phyloP scores from a whole-genome alignment of 2,797 vertebrate genomes.

The Sebastiscus albofasciatus region DNA sequence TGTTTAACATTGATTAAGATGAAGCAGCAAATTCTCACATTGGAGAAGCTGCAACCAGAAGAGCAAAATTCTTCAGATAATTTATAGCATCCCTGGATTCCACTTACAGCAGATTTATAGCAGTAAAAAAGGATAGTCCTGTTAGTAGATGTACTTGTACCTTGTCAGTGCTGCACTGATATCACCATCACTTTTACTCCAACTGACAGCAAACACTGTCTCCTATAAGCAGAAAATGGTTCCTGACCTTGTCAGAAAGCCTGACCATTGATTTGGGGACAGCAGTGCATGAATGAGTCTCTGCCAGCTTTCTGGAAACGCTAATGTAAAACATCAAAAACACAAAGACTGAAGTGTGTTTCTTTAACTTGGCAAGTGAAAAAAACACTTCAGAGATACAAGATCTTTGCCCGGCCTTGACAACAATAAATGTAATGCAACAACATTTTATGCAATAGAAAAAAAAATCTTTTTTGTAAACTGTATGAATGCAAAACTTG shows the following conservation, averaged over 20 bases:
- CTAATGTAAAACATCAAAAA: conserved; percentile 30
- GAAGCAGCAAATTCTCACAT: not conserved
- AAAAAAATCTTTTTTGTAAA: conserved; percentile 17
- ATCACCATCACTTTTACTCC: conserved; percentile 31
- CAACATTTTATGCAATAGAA: not conserved
- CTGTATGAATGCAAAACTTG: not conserved
- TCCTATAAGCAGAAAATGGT: conserved; percentile 44
- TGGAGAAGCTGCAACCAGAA: not conserved
- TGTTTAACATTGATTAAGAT: not conserved
- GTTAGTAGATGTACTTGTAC: conserved; percentile 18
- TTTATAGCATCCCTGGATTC: not conserved
- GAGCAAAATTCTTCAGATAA: not conserved
- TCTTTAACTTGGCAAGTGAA: not conserved
- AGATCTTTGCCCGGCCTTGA: not conserved
- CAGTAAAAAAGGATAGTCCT: not conserved
- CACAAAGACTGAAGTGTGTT: not conserved
- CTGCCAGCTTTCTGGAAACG: conserved; percentile 23
- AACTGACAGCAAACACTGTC: conserved; percentile 49
- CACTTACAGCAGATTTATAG: not conserved
- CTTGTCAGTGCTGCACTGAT: conserved; percentile 31
- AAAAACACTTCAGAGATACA: not conserved
- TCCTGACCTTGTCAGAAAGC: conserved; percentile 56
- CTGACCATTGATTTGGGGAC: conserved; percentile 44
- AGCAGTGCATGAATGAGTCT: conserved; percentile 24
- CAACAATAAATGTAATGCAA: not conserved